Base-by-base conservation (phyloP, 2,113 vertebrate genomes). In the Zosterops lateralis region DNA sequence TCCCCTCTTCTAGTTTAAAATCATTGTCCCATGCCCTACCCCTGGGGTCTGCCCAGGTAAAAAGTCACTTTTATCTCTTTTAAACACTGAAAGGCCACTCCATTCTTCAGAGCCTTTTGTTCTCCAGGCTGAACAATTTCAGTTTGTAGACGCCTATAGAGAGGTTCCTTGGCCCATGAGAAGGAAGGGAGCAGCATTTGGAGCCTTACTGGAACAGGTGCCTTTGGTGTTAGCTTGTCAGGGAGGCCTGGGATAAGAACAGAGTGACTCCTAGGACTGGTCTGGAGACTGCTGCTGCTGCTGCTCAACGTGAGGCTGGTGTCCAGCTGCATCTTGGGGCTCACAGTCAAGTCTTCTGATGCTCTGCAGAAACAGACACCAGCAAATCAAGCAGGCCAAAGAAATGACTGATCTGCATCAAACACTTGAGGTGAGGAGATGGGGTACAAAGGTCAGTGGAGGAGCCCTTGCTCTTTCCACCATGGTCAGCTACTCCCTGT, bases 301-400 rank as follows among this genome's bases (percentile, higher is more conserved):
- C 96, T 96, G 36, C 97, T 98, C 62, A 99, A 96, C 0, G 96
- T 89, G 51, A 99, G 97, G 90, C 97, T 97, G 92, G 96, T 97
- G 89, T 99, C 99, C 61, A 98, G 87, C 88, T 98, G 98, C 87
- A 98, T 93, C 95, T 98, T 99, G 48, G 99, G 98, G 95, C 98
- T 99, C 96, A 98, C 98, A 64, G 97, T 97, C 81, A 99, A 89
- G 70, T 99, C 99, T 25, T 99, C 99, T 0, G 98, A 83, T 22
- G 98, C 95, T 94, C 99, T 99, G 95, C 29, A 96, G 82, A n/a
- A 77, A 47, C 4, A 94, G 42, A 72, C n/a, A 72, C 6, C 53
- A 65, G 18, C 5, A 79, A 61, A 75, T 85, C 42, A 84, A 70
- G 54, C 18, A 87, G 26, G 32, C 5, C n/a, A 58, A 65, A 14